Base-by-base conservation (phyloP, 2,888 invertebrate species). In the Tipula helvola region DNA sequence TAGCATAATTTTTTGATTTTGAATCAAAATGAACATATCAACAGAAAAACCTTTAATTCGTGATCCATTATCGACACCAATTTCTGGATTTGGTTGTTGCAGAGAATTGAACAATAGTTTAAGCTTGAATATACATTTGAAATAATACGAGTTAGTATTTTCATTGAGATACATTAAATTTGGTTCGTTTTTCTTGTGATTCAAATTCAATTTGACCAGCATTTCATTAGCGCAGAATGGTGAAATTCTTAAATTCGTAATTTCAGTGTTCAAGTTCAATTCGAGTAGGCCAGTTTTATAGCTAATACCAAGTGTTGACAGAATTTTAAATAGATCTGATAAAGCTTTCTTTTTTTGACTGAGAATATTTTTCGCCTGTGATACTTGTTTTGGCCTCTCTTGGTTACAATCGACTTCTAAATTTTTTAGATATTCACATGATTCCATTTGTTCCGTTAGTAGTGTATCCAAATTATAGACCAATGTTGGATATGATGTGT, bases 341-440 rank as follows among this genome's bases (percentile, higher is more conserved):
- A 99, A 91, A 0, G 96, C 95, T 91, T 96, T 95, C 42, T 96
- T 95, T 90, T 98, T 98, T 89, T 96, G 96, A 89, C 96, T 96
- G 3, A 97, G 93, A 86, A 97, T 95, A 90, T 94, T 95, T 90
- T 96, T 97, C 0, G 95, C 96, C 90, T 95, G 95, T 0, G 96
- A 94, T 88, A 94, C 95, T 90, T 97, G 97, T 89, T 96, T 96
- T 0, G 93, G 93, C 89, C 95, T 95, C 52, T 91, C 90, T 87
- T 90, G 90, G 8, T 89, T 88, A 13, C 91, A 90, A 88, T 92
- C 91, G 0, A 94, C 92, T 90, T 96, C 94, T 88, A 95, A 91
- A 83, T 93, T 92, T 87, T 94, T 94, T 86, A 97, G 92, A 90
- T 95, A 94, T 28, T 93, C 93, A 89, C 95, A 94, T 0, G 94